phyloP scores from a whole-genome alignment of 2,797 vertebrate genomes.

The Melanotaenia boesemani region DNA sequence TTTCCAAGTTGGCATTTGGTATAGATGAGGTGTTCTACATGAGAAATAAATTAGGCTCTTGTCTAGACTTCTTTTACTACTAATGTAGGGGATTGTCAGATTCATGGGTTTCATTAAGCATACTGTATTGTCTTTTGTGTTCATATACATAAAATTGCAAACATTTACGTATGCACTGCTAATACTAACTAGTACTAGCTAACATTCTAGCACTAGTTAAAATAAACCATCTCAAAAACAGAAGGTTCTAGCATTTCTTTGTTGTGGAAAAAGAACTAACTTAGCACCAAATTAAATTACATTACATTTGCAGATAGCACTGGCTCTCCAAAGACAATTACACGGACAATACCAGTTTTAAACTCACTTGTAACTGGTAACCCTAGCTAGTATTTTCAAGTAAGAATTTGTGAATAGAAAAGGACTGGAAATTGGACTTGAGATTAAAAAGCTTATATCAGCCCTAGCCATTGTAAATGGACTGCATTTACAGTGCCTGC shows the following conservation, averaged over 20 bases:
- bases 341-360: not conserved
- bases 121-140: too few species aligned
- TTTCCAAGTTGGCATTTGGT: too few species aligned
- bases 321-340: not conserved
- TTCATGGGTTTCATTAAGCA: too few species aligned
- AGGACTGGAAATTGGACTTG: not conserved
- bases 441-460: not conserved
- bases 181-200: not conserved
- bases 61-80: too few species aligned
- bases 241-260: not conserved
- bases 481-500: not conserved
- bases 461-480: not conserved
- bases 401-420: not conserved
- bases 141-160: too few species aligned
- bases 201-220: not conserved
- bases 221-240: constrained; percentile 8
- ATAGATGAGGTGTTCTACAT: too few species aligned
- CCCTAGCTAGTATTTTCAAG: not conserved
- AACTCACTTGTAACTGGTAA: not conserved
- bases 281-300: too few species aligned
- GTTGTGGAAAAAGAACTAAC: constrained; percentile 2
- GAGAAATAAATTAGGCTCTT: too few species aligned
- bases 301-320: not conserved
- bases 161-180: not conserved
- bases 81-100: too few species aligned